phyloP scores from a whole-genome alignment of 2,888 invertebrate genomes.

The Watsonalla cultraria region DNA sequence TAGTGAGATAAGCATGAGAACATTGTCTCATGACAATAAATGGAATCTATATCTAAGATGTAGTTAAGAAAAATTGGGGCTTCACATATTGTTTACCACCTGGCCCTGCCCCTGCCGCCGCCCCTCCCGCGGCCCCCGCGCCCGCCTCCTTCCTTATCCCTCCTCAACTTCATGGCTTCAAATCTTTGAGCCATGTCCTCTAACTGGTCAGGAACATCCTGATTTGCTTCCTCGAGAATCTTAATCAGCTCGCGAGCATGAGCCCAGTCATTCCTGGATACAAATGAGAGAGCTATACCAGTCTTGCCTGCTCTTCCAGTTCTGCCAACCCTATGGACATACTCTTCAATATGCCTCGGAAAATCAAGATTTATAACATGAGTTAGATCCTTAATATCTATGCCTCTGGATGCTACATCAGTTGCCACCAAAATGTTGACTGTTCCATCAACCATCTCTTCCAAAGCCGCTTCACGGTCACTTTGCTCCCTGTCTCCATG shows the following conservation, averaged over 20 bases:
- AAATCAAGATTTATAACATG: constrained; percentile 96
- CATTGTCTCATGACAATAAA: not conserved
- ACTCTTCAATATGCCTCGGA: constrained; percentile 96
- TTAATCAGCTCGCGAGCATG: constrained; percentile 89
- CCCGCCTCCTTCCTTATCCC: constrained; percentile 73
- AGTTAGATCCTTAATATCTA: constrained; percentile 93
- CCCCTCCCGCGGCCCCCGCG: constrained; percentile 55
- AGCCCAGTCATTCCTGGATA: constrained; percentile 90
- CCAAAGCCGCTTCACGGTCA: constrained; percentile 89
- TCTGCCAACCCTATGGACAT: constrained; percentile 96
- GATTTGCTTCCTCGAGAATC: constrained; percentile 92
- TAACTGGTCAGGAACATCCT: constrained; percentile 88
- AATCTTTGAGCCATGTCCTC: constrained; percentile 87
- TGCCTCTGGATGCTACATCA: constrained; percentile 95
- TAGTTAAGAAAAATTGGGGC: not conserved
- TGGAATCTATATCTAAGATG: not conserved
- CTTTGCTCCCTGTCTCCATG: constrained; percentile 93
- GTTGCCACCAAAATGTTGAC: constrained; percentile 94
- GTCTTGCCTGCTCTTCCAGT: constrained; percentile 94
- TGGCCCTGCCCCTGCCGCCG: constrained; percentile 42
- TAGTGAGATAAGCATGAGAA: not conserved
- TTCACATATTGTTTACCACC: constrained; percentile 33
- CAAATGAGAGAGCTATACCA: constrained; percentile 89
- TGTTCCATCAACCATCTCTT: constrained; percentile 87
- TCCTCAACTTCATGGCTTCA: constrained; percentile 82